These are phyloP conservation scores for Trachelus tabidus DNA, from an alignment of 2,888 invertebrate genomes.

Conservation along the genomic window DNA sequence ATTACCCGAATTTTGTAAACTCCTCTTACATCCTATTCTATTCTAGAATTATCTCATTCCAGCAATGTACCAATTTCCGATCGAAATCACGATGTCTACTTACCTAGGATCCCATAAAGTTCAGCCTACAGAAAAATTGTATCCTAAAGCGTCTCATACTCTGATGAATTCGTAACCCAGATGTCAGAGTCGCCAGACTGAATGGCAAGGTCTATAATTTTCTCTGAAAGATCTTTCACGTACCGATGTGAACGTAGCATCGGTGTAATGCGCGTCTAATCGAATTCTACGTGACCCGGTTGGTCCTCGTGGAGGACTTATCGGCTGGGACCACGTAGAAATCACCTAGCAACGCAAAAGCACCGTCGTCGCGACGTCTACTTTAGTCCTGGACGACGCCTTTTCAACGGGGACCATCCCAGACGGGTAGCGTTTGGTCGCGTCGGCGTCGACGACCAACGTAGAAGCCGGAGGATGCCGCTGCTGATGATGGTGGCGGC, in stretches of 20 bases:
- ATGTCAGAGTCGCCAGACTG: background rate
- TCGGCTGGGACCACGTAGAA: slow-evolving; percentile 12
- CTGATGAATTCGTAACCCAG: background rate
- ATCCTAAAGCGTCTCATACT: background rate
- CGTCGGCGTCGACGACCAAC: slow-evolving; percentile 21
- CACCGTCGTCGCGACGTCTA: slow-evolving; percentile 6
- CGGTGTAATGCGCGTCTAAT: background rate
- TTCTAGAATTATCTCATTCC: background rate
- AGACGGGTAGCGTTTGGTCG: background rate
- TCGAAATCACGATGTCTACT: background rate
- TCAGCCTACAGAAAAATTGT: background rate
- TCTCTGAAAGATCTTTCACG: background rate
- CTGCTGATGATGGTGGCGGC: background rate
- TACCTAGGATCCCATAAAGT: background rate
- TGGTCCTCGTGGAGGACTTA: background rate
- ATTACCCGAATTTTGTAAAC: slow-evolving; percentile 11
- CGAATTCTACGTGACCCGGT: background rate
- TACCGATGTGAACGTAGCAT: background rate
- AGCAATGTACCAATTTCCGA: background rate
- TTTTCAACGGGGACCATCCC: background rate
- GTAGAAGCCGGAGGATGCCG: background rate
- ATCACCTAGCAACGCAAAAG: slow-evolving; percentile 33
- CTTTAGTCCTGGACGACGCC: background rate
- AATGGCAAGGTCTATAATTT: background rate
- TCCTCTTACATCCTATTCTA: background rate